Conservation (phyloP, 1,140 invertebrate genomes). For the Thrips palmi region DNA sequence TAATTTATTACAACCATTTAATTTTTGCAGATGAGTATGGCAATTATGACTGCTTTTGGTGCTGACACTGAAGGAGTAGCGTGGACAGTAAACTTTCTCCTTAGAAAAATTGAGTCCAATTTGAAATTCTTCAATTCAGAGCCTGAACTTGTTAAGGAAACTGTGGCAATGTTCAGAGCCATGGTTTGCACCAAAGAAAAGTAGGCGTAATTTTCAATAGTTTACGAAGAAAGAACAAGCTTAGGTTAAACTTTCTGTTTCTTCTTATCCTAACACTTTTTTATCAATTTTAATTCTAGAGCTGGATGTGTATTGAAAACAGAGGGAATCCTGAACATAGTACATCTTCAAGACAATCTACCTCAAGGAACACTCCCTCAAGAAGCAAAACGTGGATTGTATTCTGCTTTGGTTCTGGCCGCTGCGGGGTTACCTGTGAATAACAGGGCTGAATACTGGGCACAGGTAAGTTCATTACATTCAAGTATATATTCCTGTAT, state of each 20-base stretch:
- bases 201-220: conserved; percentile 22
- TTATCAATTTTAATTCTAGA: conserved; percentile 16
- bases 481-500: conserved; percentile 1
- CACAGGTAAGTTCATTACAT: conserved; percentile 17
- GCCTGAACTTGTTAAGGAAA: conserved; percentile 33
- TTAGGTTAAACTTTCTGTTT: not conserved
- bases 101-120: conserved; percentile 39
- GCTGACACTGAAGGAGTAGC: conserved; percentile 33
- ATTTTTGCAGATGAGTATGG: conserved; percentile 26
- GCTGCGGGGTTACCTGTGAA: conserved; percentile 21
- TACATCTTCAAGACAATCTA: conserved; percentile 21
- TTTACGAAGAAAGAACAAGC: conserved; percentile 2
- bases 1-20: conserved; percentile 7
- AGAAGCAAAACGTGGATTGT: conserved; percentile 29
- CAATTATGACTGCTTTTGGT: conserved; percentile 39
- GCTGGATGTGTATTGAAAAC: conserved; percentile 22
- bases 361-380: conserved; percentile 25
- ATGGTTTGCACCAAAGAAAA: conserved; percentile 35
- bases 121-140: conserved; percentile 37
- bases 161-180: conserved; percentile 33
- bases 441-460: conserved; percentile 28
- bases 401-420: conserved; percentile 29
- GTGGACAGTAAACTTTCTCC: conserved; percentile 39
- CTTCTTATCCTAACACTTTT: not conserved
- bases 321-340: conserved; percentile 24